A percentile compares a stretch with the other conserved stretches of the same genome.
phyloP scores from a whole-genome alignment of 2,888 invertebrate species.

The Calephelis perditalis region DNA sequence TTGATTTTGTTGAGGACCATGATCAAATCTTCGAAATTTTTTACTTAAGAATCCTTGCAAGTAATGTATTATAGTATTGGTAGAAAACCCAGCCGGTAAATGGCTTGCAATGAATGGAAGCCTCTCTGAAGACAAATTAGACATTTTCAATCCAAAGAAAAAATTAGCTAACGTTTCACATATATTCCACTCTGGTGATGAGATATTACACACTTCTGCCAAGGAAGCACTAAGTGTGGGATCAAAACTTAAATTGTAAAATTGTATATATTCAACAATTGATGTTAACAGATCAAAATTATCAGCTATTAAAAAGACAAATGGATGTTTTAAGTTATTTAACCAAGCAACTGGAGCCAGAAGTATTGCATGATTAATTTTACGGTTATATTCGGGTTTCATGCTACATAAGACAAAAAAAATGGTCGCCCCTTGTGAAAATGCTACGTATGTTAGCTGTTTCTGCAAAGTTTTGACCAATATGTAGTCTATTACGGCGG shows the following conservation, averaged over 20 bases:
- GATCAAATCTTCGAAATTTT: conserved; percentile 55
- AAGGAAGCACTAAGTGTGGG: conserved; percentile 41
- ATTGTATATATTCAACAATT: conserved; percentile 40
- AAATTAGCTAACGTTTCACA: conserved; percentile 52
- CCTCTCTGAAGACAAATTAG: conserved; percentile 43
- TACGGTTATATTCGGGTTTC: conserved; percentile 54
- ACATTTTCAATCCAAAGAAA: conserved; percentile 50
- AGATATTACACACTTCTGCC: conserved; percentile 43
- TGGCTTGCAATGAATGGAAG: conserved; percentile 56
- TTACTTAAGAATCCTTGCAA: conserved; percentile 52
- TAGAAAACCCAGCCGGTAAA: conserved; percentile 55
- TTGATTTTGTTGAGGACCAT: conserved; percentile 43
- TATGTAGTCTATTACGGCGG: conserved; percentile 57
- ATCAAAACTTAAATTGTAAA: conserved; percentile 50
- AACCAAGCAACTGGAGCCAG: conserved; percentile 61
- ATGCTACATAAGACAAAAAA: conserved; percentile 58
- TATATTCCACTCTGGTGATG: conserved; percentile 40
- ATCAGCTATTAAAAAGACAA: conserved; percentile 42
- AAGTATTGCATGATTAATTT: conserved; percentile 53
- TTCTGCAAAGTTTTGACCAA: conserved; percentile 38
- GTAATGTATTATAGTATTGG: conserved; percentile 54
- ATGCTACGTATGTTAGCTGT: conserved; percentile 56
- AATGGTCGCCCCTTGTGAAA: conserved; percentile 62
- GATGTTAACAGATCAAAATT: conserved; percentile 38
- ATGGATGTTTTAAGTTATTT: conserved; percentile 44